phyloP scores from a whole-genome alignment of 1,140 invertebrate genomes.

The Wasmannia auropunctata region DNA sequence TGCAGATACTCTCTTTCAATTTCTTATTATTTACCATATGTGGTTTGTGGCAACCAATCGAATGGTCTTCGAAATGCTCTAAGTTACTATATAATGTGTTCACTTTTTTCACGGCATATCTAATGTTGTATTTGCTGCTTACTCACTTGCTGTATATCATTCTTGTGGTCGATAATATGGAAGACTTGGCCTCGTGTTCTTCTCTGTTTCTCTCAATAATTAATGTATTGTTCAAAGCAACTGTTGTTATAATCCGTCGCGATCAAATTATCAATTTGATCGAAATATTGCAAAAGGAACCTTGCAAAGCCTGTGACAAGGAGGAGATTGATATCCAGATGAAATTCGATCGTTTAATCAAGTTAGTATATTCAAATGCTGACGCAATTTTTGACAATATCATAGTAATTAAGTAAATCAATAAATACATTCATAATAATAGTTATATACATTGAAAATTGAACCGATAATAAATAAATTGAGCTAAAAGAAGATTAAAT shows the following conservation, averaged over 20 bases:
- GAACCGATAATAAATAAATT: too few species aligned
- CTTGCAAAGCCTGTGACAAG: neutral
- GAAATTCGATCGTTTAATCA: conserved; percentile 14
- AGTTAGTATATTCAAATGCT: neutral
- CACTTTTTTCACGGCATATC: neutral
- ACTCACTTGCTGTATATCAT: neutral
- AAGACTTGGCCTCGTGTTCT: neutral
- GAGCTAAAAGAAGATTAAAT: too few species aligned
- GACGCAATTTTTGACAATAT: neutral
- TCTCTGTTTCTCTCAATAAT: neutral
- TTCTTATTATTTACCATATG: conserved; percentile 12
- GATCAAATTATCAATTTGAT: neutral
- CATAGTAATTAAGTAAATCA: neutral
- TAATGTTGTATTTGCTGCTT: neutral
- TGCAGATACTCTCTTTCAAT: conserved; percentile 26
- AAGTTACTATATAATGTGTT: neutral
- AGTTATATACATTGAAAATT: too few species aligned
- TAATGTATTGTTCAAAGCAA: neutral
- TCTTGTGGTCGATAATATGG: conserved; percentile 2
- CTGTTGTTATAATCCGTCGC: neutral
- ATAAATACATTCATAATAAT: neutral
- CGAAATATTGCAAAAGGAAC: neutral
- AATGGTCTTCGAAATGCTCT: conserved; percentile 18
- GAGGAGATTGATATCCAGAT: neutral
- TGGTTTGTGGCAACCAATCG: conserved; percentile 41